A percentile compares a stretch with the other conserved stretches of the same genome.
These are phyloP conservation scores for Tamandua tetradactyla DNA, from an alignment of 2,797 vertebrate genomes.

Conservation along the genomic window DNA sequence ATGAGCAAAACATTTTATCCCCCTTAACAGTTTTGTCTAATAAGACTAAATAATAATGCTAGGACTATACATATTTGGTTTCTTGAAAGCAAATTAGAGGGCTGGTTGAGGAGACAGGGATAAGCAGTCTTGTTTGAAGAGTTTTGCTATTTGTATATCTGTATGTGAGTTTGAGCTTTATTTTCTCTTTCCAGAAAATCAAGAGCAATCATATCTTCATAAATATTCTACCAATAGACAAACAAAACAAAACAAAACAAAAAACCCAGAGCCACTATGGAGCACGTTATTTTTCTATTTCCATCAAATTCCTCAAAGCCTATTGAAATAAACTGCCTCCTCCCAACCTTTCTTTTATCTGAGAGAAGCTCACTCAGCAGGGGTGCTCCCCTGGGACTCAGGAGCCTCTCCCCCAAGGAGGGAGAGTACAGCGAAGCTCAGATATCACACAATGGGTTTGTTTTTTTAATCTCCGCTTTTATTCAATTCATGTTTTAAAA, in stretches of 20 bases:
- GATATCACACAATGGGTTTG: neutral
- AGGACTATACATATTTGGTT: neutral
- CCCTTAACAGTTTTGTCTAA: neutral
- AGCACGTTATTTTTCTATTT: neutral
- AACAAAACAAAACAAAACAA: too few species aligned
- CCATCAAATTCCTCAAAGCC: neutral
- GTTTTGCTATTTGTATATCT: neutral
- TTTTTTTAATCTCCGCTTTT: constrained; percentile 27
- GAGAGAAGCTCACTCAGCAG: neutral
- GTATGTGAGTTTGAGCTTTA: neutral
- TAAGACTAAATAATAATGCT: neutral
- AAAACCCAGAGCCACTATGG: neutral
- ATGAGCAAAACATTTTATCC: neutral
- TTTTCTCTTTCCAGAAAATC: constrained; percentile 43
- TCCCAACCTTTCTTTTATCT: neutral
- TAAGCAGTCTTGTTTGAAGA: neutral
- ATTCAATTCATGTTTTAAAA: constrained; percentile 45
- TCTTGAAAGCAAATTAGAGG: neutral
- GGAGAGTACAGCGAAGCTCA: neutral
- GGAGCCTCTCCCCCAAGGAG: neutral
- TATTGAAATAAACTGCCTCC: constrained; percentile 2
- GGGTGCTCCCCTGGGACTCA: neutral
- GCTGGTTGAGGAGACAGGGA: neutral
- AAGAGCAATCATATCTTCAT: neutral
- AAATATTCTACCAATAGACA: neutral